Base-by-base conservation (phyloP, 2,113 vertebrate genomes). In the Cisticola juncidis region DNA sequence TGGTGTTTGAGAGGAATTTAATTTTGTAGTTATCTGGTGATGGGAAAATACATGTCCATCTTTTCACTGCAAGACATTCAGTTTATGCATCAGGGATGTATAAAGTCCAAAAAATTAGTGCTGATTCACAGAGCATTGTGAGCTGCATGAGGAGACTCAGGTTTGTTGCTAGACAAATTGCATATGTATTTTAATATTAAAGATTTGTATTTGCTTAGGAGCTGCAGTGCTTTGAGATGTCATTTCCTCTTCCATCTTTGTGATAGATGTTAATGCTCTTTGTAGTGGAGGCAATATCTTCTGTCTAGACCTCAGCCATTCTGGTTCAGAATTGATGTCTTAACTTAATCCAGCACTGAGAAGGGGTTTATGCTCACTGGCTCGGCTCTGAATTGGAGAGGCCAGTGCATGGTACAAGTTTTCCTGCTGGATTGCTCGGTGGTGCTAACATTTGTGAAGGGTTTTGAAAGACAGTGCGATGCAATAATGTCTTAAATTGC, bases 401-500 rank as follows among this genome's bases (percentile, higher is more conserved):
- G 45, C 66, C 36, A 24, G 24, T 38, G 69, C 1, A 1, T 5
- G 20, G 57, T 69, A 23, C 0, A 28, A 17, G 28, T 72, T 92
- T 42, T 93, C 54, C 53, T 92, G 50, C n/a, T 2, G 7, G 40
- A 61, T 82, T 82, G 81, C 68, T 90, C 16, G 7, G 16, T 64
- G 81, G 36, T 72, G 18, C 66, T 86, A 70, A 81, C 47, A 20
- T 77, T 79, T 73, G 50, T 61, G 79, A 73, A 80, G 58, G 45
- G 26, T 72, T 90, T 83, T 70, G 68, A 90, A 80, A 88, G 91
- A 70, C 64, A 66, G 26, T 14, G 62, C 0, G 0, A 65, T 69
- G 70, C 71, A 88, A 77, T 88, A 57, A 85, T 65, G 81, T 69
- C 74, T 93, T 87, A 77, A 93, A 94, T 86, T 80, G 74, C 79